phyloP scores from a whole-genome alignment of 2,797 vertebrate species.

The Myiothlypis chrysogaster region DNA sequence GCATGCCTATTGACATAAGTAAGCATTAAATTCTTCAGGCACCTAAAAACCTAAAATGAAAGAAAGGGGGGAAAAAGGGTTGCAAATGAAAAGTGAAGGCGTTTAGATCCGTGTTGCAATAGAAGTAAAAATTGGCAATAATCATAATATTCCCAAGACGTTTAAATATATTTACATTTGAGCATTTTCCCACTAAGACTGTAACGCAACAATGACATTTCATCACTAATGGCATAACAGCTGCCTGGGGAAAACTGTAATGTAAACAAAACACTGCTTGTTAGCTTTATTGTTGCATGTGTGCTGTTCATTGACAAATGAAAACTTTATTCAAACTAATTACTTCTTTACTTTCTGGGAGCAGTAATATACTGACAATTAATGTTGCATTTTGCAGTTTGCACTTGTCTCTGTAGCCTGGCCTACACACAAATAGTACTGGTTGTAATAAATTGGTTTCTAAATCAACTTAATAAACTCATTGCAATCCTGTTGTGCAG shows the following conservation, averaged over 20 bases:
- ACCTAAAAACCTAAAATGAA: neutral
- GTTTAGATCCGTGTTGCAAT: neutral
- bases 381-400: neutral
- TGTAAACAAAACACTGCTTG: neutral
- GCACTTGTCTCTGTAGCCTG: neutral
- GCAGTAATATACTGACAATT: neutral
- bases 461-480: slow-evolving; percentile 47
- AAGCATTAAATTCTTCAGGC: neutral
- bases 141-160: neutral
- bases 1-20: neutral
- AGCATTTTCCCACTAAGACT: neutral
- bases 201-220: neutral
- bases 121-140: neutral
- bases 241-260: neutral
- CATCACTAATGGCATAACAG: neutral
- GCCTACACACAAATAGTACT: neutral
- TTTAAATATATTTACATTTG: neutral
- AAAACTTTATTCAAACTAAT: slow-evolving; percentile 19
- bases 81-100: neutral
- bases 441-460: slow-evolving; percentile 22
- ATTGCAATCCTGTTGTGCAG: neutral
- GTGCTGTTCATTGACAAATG: neutral
- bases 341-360: neutral
- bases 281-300: neutral
- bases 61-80: neutral